Evolutionary conservation across 2,797 vertebrate species (phyloP).

Genomic region (Trematomus bernacchii): DNA sequence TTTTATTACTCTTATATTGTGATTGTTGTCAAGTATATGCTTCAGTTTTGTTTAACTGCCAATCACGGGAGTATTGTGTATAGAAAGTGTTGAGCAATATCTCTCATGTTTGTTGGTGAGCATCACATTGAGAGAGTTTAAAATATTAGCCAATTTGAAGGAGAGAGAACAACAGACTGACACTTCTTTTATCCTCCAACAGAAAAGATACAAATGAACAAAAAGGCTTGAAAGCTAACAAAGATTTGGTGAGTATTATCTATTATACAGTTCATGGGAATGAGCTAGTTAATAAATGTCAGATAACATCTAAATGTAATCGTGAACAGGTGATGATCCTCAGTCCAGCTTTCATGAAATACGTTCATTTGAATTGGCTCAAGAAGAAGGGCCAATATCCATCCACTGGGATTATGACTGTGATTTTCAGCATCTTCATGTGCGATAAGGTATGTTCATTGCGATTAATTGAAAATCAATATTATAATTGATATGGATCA

Average conservation of each 20-base stretch:
- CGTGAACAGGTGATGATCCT: slow-evolving; percentile 51
- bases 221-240: slow-evolving; percentile 19
- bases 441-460: slow-evolving; percentile 47
- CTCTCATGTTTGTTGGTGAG: too few relatives aligned
- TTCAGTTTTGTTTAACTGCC: too few relatives aligned
- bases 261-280: too few relatives aligned
- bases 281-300: too few relatives aligned
- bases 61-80: too few relatives aligned
- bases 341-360: slow-evolving; percentile 57
- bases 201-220: neutral
- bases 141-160: too few relatives aligned
- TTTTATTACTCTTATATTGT: too few relatives aligned
- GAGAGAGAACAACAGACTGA: neutral
- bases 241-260: slow-evolving; percentile 48
- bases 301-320: neutral
- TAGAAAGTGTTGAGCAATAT: too few relatives aligned
- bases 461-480: too few relatives aligned
- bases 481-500: too few relatives aligned
- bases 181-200: neutral
- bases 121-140: too few relatives aligned
- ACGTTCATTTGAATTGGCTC: slow-evolving; percentile 48
- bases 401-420: slow-evolving; percentile 63
- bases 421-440: slow-evolving; percentile 41
- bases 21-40: too few relatives aligned
- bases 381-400: slow-evolving; percentile 18